Percentiles rank a stretch among this genome's conserved stretches.
Evolutionary conservation across 2,113 vertebrate genomes (phyloP).

Genomic region (Lepisosteus oculatus): DNA sequence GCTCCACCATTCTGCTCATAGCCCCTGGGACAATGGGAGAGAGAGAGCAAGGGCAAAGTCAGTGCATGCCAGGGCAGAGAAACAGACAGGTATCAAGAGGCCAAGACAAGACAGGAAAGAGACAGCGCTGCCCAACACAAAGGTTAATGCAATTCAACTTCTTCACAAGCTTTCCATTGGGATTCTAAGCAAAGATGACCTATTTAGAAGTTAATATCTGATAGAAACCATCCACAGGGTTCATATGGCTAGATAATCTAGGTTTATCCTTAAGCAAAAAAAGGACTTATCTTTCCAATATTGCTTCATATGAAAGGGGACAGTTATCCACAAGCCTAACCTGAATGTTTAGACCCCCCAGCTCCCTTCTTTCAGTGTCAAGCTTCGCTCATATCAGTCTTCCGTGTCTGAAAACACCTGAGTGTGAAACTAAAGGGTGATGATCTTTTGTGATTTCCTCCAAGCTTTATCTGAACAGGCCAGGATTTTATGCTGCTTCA

Average conservation of each 20-base stretch:
- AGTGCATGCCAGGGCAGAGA: conserved; percentile 13
- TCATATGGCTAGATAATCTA: conserved; percentile 47
- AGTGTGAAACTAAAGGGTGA: conserved; percentile 42
- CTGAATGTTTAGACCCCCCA: conserved; percentile 32
- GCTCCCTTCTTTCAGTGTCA: conserved; percentile 42
- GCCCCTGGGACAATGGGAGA: background rate
- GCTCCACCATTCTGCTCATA: background rate
- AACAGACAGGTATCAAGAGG: conserved; percentile 15
- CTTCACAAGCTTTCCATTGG: conserved; percentile 36
- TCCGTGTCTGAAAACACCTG: conserved; percentile 41
- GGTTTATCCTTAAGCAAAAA: conserved; percentile 38
- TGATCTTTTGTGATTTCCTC: conserved; percentile 42
- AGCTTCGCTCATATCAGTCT: conserved; percentile 54
- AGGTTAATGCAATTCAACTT: conserved; percentile 49
- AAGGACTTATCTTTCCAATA: conserved; percentile 46
- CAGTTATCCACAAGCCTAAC: conserved; percentile 52
- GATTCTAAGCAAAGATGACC: conserved; percentile 48
- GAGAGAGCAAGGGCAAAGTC: too few species aligned
- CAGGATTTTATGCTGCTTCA: background rate
- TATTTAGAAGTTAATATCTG: conserved; percentile 51
- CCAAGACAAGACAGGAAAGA: conserved; percentile 24
- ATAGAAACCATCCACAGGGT: conserved; percentile 37
- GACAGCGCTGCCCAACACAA: conserved; percentile 26
- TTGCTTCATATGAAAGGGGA: conserved; percentile 57
- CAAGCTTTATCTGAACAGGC: conserved; percentile 1